These are phyloP conservation scores for Atherinosoma microstoma DNA, from an alignment of 2,797 vertebrate species.

Conservation along the genomic window DNA sequence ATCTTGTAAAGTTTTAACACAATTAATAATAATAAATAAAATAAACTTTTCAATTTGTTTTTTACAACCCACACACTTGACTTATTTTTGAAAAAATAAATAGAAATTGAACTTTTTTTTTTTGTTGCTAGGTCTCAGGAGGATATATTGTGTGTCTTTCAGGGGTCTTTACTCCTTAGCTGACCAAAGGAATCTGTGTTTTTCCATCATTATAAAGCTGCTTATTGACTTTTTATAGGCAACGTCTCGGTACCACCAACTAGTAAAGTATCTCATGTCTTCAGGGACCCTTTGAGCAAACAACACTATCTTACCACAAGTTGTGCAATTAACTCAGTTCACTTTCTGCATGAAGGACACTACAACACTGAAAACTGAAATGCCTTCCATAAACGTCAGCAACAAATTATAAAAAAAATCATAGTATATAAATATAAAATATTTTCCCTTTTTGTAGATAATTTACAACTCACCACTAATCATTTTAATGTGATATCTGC, in stretches of 20 bases:
- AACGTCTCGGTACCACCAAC: background rate
- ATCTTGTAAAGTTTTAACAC: too few relatives aligned
- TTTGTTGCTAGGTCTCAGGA: too few relatives aligned
- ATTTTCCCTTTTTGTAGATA: background rate
- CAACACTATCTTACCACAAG: background rate
- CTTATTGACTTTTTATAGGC: background rate
- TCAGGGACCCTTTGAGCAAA: background rate
- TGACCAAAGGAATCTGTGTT: background rate
- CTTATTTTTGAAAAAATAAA: too few relatives aligned
- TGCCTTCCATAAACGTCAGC: background rate
- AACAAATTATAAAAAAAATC: background rate
- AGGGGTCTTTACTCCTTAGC: too few relatives aligned
- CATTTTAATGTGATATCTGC: background rate
- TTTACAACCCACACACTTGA: too few relatives aligned
- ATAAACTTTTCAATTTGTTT: too few relatives aligned
- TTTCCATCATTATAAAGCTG: background rate
- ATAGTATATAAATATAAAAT: background rate
- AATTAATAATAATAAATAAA: too few relatives aligned
- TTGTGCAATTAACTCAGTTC: rapidly evolving
- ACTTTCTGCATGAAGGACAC: background rate
- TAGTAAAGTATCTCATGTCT: background rate
- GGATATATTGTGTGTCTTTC: too few relatives aligned
- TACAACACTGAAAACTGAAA: background rate
- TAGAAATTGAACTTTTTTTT: too few relatives aligned
- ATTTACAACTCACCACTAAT: background rate